phyloP scores from a whole-genome alignment of 1,140 invertebrate genomes.

The Ceratina calcarata region DNA sequence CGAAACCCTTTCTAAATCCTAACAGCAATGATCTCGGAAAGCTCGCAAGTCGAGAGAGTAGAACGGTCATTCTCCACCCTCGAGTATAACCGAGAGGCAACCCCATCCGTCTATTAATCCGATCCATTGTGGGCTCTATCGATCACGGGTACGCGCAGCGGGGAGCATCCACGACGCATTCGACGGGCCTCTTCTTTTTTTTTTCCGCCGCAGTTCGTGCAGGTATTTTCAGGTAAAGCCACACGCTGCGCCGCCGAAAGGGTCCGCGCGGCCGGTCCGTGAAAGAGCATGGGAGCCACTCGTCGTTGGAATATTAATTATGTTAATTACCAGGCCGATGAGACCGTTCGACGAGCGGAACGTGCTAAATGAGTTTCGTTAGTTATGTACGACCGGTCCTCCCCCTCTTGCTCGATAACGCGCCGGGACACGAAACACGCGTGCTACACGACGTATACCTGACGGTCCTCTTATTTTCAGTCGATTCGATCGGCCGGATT shows the following conservation, averaged over 20 bases:
- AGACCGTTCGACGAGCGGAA: constrained; percentile 44
- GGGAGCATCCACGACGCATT: constrained; percentile 40
- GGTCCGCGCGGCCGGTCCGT: constrained; percentile 52
- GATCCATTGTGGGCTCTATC: constrained; percentile 67
- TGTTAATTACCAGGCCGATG: constrained; percentile 58
- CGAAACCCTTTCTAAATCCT: neutral
- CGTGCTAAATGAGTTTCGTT: constrained; percentile 49
- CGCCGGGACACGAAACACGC: constrained; percentile 31
- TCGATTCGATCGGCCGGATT: constrained; percentile 15
- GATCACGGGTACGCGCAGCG: constrained; percentile 63
- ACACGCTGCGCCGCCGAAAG: constrained; percentile 67
- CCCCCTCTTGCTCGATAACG: constrained; percentile 12
- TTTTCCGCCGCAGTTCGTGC: neutral
- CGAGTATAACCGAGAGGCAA: constrained; percentile 25
- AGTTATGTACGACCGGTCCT: constrained; percentile 31
- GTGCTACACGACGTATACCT: constrained; percentile 28
- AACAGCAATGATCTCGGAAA: neutral
- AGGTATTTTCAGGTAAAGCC: constrained; percentile 66
- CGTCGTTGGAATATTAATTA: constrained; percentile 67
- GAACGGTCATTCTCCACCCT: constrained; percentile 24
- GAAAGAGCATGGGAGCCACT: constrained; percentile 67
- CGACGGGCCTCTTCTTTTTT: constrained; percentile 27
- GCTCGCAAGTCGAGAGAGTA: constrained; percentile 5
- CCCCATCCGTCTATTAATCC: constrained; percentile 70
- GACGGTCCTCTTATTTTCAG: constrained; percentile 1